These are phyloP conservation scores for Heliconius hermathena DNA, from an alignment of 1,140 invertebrate species.

Conservation along the genomic window DNA sequence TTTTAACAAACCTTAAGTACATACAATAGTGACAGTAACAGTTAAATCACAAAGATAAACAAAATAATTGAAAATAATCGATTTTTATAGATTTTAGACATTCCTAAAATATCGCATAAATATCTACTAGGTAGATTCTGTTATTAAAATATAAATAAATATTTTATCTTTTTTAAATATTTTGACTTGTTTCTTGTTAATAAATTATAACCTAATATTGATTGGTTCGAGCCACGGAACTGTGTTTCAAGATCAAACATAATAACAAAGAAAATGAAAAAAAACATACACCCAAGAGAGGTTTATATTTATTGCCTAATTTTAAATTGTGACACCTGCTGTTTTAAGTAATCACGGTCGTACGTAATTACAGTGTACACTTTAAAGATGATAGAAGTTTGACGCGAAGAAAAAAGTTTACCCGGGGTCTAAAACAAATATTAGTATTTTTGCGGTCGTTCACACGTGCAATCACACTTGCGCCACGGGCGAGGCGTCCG, in stretches of 20 bases:
- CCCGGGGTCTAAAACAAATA: constrained; percentile 71
- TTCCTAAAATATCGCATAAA: too few relatives aligned
- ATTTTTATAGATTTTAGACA: too few relatives aligned
- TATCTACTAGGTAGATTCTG: too few relatives aligned
- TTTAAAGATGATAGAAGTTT: constrained; percentile 59
- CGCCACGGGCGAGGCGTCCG: constrained; percentile 39
- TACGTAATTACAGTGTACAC: constrained; percentile 54
- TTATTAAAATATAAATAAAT: too few relatives aligned
- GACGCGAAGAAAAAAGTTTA: constrained; percentile 48
- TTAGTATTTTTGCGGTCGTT: constrained; percentile 61
- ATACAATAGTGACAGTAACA: neutral
- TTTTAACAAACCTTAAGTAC: neutral
- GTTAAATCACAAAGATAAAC: neutral
- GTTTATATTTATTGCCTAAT: constrained; percentile 21
- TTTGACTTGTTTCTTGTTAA: neutral
- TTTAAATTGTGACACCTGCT: constrained; percentile 55
- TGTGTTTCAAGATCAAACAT: neutral
- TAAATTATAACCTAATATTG: neutral
- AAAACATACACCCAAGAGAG: neutral
- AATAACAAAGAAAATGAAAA: neutral
- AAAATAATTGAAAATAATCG: neutral
- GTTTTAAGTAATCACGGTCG: constrained; percentile 37
- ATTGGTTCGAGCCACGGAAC: neutral
- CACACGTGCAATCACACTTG: constrained; percentile 53
- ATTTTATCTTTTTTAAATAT: neutral